Conservation (phyloP, 2,797 vertebrate genomes). For the Sebastes matsubarae region DNA sequence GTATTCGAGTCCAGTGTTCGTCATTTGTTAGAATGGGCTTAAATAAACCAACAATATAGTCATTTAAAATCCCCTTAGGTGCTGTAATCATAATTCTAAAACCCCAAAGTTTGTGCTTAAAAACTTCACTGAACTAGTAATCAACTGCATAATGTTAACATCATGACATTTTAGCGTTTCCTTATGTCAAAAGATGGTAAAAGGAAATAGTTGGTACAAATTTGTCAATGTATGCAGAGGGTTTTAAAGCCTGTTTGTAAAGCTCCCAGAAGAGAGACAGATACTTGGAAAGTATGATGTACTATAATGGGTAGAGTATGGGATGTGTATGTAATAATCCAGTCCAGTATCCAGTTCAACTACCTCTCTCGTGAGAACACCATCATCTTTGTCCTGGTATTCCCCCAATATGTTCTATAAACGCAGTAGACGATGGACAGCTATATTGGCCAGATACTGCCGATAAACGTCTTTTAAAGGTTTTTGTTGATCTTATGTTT, state of each 20-base stretch:
- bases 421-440: conserved; percentile 10
- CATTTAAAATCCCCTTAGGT: background rate
- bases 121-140: background rate
- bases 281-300: background rate
- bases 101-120: background rate
- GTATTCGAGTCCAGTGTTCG: background rate
- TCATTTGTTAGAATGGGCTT: background rate
- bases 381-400: conserved; percentile 23
- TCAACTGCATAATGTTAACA: background rate
- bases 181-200: background rate
- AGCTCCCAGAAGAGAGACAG: background rate
- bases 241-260: background rate
- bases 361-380: background rate
- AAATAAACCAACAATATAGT: background rate
- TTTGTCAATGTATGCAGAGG: background rate
- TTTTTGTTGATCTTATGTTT: conserved; percentile 45
- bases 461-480: conserved; percentile 11
- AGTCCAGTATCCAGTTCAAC: background rate
- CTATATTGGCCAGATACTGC: conserved; percentile 13
- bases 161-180: background rate
- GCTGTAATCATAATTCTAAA: conserved; percentile 1
- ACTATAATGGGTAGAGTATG: background rate
- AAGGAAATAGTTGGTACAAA: background rate
- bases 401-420: background rate
- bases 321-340: background rate